phyloP scores from a whole-genome alignment of 2,888 invertebrate species.

The Agrotis exclamationis region DNA sequence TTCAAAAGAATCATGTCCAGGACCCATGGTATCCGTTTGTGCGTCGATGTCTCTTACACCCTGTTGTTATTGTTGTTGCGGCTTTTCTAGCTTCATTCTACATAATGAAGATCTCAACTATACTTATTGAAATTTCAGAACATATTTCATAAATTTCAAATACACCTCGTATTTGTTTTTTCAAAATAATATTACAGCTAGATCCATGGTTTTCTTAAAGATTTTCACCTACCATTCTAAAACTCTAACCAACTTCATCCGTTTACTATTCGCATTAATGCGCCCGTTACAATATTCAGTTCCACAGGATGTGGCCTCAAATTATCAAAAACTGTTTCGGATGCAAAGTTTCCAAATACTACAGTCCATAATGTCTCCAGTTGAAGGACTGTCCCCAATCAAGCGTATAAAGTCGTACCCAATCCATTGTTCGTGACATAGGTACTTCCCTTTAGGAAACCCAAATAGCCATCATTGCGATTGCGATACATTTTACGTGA shows the following conservation, averaged over 20 bases:
- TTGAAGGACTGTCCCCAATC: slow-evolving; percentile 47
- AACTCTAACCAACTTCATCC: neutral
- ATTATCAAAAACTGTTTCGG: slow-evolving; percentile 4
- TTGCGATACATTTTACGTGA: slow-evolving; percentile 47
- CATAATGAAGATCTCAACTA: neutral
- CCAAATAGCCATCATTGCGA: slow-evolving; percentile 37
- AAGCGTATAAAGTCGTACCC: slow-evolving; percentile 51
- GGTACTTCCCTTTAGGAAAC: slow-evolving; percentile 54
- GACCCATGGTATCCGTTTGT: too few species aligned
- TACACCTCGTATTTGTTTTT: too few species aligned
- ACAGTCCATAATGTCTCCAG: slow-evolving; percentile 28
- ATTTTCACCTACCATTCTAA: neutral
- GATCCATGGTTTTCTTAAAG: neutral
- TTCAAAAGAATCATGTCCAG: too few species aligned
- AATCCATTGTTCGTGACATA: slow-evolving; percentile 70
- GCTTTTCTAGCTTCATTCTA: neutral
- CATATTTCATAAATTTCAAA: too few species aligned
- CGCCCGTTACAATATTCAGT: neutral
- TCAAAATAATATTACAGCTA: too few species aligned
- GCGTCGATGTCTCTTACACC: too few species aligned
- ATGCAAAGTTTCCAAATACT: slow-evolving; percentile 25
- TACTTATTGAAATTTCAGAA: neutral
- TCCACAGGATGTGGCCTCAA: slow-evolving; percentile 12
- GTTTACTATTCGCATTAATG: neutral
- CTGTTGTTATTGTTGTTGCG: neutral